Evolutionary conservation across 2,888 invertebrate genomes (phyloP), one percentile per base, ranked within the genome.

Genomic region (Clistopyga incitator): DNA sequence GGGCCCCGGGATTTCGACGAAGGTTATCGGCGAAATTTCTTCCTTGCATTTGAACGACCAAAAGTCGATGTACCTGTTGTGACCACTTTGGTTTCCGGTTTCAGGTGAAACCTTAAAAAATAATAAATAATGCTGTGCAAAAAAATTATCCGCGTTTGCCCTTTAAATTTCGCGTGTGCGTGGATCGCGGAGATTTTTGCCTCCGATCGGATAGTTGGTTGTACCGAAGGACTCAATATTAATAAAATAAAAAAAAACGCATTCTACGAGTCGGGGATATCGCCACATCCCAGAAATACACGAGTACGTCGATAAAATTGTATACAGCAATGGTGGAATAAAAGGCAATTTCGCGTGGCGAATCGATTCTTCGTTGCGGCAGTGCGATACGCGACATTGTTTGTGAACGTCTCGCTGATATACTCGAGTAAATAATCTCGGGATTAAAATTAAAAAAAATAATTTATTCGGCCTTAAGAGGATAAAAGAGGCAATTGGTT

Each of bases 381-480:
- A 56, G 74, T 80, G 74, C 67, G 61, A 80, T 65, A 80, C 74
- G 74, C 74, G 59, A 80, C 47, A 67, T 74, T 74, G 47, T 74
- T 80, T 56, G 64, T 64, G 38, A 38, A 10, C 18, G 52, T 18
- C 38, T 20, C 56, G 25, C 6, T 20, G 18, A 4, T 15, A 54
- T 67, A 72, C 23, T 8, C 8, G 8, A 38, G 4, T 38, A 38
- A 38, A 38, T 38, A 6, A 8, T 8, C 34, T 38, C 29, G 29
- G n/a, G n/a, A 29, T 6, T 29, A 2, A 29, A 29, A 29, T 2
- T 29, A 29, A 29, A n/a, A n/a, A n/a, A n/a, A n/a, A n/a, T n/a
- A n/a, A n/a, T n/a, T n/a, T n/a, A 29, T 29, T 2, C 29, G 6
- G 29, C 6, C 18, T 54, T n/a, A 1, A 72, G 25, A 2, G 38